phyloP scores from a whole-genome alignment of 2,797 vertebrate genomes.

The Mergus octosetaceus region DNA sequence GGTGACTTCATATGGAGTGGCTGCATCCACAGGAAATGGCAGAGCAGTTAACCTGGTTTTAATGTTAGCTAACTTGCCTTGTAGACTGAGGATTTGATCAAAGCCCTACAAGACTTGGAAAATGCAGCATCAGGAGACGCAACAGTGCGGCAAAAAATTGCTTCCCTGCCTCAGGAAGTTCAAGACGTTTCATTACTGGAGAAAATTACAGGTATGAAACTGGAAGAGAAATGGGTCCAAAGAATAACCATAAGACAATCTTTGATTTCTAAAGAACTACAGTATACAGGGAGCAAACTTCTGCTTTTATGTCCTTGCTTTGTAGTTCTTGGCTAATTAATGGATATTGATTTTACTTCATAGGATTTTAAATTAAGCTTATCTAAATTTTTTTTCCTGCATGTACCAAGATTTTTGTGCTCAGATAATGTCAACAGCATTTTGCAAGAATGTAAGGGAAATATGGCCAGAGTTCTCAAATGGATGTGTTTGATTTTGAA shows the following conservation, averaged over 20 bases:
- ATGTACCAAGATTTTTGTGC: not conserved
- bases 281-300: not conserved
- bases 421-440: not conserved
- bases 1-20: not conserved
- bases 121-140: slow-evolving; percentile 97
- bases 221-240: not conserved
- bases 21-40: not conserved
- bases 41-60: not conserved
- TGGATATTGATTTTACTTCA: not conserved
- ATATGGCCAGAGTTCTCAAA: not conserved
- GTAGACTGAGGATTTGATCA: slow-evolving; percentile 96
- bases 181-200: slow-evolving; percentile 96
- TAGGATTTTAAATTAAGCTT: not conserved
- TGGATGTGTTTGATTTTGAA: not conserved
- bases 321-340: not conserved
- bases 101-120: slow-evolving; percentile 96
- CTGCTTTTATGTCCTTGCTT: not conserved
- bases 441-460: not conserved
- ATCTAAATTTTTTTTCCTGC: not conserved
- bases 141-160: slow-evolving; percentile 96
- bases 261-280: not conserved
- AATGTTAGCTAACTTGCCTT: not conserved
- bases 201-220: slow-evolving; percentile 91
- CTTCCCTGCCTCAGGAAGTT: slow-evolving; percentile 96
- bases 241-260: not conserved